Evolutionary conservation across 2,888 invertebrate genomes (phyloP).

Genomic region (Melipona bicolor): DNA sequence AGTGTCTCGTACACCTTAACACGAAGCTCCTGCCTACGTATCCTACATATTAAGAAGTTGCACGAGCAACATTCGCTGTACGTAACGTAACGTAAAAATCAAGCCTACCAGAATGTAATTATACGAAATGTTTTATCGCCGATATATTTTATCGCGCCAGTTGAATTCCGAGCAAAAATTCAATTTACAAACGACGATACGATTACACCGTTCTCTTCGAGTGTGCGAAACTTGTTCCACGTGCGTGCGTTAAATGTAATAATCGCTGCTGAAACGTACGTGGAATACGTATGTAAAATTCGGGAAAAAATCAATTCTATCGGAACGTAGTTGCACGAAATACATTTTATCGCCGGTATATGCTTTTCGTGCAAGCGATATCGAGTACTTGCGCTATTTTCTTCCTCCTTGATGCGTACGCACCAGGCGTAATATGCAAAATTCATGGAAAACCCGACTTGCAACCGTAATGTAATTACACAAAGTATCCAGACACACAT

Average conservation of each 20-base stretch:
- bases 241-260: no score
- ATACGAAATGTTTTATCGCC: neutral
- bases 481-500: neutral
- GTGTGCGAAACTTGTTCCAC: no score
- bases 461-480: neutral
- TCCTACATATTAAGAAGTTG: neutral
- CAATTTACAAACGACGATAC: no score
- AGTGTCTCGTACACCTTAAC: neutral
- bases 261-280: no score
- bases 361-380: neutral
- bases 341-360: neutral
- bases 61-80: neutral
- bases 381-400: neutral
- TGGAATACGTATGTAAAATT: neutral
- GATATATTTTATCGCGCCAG: neutral
- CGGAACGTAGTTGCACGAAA: neutral
- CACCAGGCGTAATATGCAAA: neutral
- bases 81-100: neutral
- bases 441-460: neutral
- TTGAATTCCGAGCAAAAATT: no score
- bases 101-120: neutral
- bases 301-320: neutral
- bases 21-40: neutral
- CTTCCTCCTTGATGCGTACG: neutral
- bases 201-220: no score